Conservation (phyloP, 2,888 invertebrate genomes). For the Amitus sp. region DNA sequence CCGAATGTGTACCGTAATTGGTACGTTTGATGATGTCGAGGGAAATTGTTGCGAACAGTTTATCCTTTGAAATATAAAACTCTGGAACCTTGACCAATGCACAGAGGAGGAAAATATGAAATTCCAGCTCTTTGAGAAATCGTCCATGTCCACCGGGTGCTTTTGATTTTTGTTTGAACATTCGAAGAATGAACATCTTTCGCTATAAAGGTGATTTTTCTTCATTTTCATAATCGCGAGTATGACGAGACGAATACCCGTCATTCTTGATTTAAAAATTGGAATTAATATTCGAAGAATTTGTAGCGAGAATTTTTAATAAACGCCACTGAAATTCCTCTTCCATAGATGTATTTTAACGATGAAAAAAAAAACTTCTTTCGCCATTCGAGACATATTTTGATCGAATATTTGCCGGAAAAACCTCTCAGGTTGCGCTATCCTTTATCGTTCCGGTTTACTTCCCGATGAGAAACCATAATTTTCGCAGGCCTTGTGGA, state of each 20-base stretch:
- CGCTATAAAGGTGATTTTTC: too few relatives aligned
- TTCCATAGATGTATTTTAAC: not conserved
- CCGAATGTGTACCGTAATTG: not conserved
- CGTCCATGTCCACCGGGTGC: too few relatives aligned
- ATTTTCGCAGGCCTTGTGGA: constrained; percentile 18
- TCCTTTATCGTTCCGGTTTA: constrained; percentile 22
- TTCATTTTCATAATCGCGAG: too few relatives aligned
- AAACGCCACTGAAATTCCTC: not conserved
- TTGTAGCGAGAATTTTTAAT: too few relatives aligned
- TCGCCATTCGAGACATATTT: not conserved
- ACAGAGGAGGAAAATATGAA: too few relatives aligned
- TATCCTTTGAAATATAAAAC: not conserved
- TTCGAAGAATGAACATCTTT: too few relatives aligned
- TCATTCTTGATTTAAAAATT: too few relatives aligned
- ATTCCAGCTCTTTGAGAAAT: too few relatives aligned
- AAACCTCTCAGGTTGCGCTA: not conserved
- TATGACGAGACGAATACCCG: too few relatives aligned
- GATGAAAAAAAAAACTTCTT: not conserved
- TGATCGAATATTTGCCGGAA: not conserved
- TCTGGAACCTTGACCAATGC: too few relatives aligned
- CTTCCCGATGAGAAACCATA: constrained; percentile 9
- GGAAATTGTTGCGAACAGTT: not conserved
- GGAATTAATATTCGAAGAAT: too few relatives aligned
- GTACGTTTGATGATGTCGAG: not conserved
- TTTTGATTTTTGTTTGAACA: too few relatives aligned